phyloP scores from a whole-genome alignment of 2,113 vertebrate species.

The Callorhinus ursinus region DNA sequence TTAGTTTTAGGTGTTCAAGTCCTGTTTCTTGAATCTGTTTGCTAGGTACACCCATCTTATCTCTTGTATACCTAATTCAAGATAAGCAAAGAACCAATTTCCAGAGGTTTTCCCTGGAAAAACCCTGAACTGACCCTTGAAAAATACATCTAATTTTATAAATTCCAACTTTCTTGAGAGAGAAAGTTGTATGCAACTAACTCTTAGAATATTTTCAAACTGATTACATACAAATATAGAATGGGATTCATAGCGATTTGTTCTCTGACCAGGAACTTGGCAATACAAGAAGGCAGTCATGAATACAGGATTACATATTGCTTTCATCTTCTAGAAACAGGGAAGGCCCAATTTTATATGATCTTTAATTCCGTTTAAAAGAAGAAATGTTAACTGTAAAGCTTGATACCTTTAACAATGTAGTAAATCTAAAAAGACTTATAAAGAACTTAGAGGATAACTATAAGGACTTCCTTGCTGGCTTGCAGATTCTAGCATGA shows the following conservation, averaged over 20 bases:
- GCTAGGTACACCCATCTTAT: constrained; percentile 8
- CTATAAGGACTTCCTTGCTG: not conserved
- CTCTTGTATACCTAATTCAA: constrained; percentile 33
- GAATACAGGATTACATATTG: not conserved
- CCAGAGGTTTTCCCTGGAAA: not conserved
- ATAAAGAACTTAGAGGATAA: not conserved
- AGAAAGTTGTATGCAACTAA: not conserved
- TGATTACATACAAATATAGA: not conserved
- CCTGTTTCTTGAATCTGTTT: not conserved
- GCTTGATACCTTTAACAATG: not conserved
- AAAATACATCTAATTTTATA: constrained; percentile 1
- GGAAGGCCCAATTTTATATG: not conserved
- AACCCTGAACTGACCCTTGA: not conserved
- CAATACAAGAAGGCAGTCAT: not conserved
- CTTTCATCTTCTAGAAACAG: not conserved
- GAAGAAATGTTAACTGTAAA: not conserved
- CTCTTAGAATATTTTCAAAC: not conserved
- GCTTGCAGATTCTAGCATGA: not conserved
- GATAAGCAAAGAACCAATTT: constrained; percentile 44
- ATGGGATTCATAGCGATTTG: not conserved
- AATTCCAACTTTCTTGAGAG: not conserved
- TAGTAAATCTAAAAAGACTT: not conserved
- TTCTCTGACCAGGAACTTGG: not conserved
- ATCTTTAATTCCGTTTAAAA: not conserved
- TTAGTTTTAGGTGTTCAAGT: not conserved